Evolutionary conservation across 2,888 invertebrate genomes (phyloP), one percentile per base, ranked within the genome.

Genomic region (Willowsia nigromaculata): DNA sequence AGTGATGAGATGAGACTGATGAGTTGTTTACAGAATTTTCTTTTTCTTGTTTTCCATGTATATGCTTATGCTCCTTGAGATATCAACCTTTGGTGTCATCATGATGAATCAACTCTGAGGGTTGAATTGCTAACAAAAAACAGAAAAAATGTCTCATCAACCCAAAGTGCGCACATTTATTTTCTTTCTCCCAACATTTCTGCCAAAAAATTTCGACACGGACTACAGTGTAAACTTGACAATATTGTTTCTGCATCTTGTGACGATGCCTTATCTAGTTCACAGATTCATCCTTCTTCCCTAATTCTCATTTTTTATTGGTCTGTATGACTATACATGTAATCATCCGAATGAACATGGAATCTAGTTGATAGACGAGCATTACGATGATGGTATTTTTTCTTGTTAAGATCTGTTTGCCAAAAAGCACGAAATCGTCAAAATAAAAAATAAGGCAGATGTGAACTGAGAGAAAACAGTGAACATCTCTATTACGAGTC

Each of bases 1-100:
- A 37, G 87, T 68, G 88, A 88, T 82, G 88, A 84, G 88, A 88
- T 78, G 53, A 84, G 68, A 88, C 53, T 88, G 88, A 88, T 88
- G 84, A 84, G 88, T 76, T 88, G 88, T 33, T 71, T 88, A 88
- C 88, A 88, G 78, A 88, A 87, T 87, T 87, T 87, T 53, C 18
- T 37, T 76, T 33, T 68, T 47, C 43, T 68, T 76, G 50, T 50
- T 13, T 53, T 22, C 0, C 56, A n/a, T n/a, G n/a, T n/a, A n/a
- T n/a, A n/a, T n/a, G n/a, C n/a, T n/a, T n/a, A n/a, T 25, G 0
- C 22, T 18, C n/a, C 53, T 71, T 71, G 27, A 81, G 80, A 80
- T 82, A 82, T 87, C 81, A 87, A 87, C 71, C 18, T 82, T 85
- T 25, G 78, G 65, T 78, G 65, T 81, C 86, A 56, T 50, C 71